Evolutionary conservation across 53 echinoderm and acorn worm species (phyloP), one percentile per base, ranked within the genome.

Genomic region (Antedon mediterranea): DNA sequence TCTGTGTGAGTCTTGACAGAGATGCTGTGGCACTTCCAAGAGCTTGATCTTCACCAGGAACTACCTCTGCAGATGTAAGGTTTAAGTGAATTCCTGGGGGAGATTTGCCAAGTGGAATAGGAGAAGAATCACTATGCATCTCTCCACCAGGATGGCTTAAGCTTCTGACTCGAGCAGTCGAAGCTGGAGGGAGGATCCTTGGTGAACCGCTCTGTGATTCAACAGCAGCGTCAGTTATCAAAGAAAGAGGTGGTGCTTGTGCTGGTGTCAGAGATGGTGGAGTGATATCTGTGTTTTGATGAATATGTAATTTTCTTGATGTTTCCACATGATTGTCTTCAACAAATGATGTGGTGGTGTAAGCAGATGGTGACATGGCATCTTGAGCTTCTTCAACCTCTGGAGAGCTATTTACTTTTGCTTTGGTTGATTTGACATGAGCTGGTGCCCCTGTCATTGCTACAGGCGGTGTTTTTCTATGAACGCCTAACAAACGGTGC

Each of bases 311-410:
- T 37, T 37, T 37, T 37, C 11, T 11, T 37, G 37, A 37, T 37
- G 37, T 4, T 37, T n/a, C n/a, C n/a, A 37, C 4, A 37, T 37
- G 37, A 37, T 6, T 37, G 37, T 37, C 11, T 37, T 37, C 37
- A 37, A 37, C 37, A 11, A 37, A 37, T 37, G 37, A 37, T 37
- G 37, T 37, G 4, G 37, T 37, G 37, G 37, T 37, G 73, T 85
- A 93, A 1, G 93, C 93, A 28, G 93, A 90, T 14, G 89, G 94
- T 13, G 91, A 87, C 31, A 89, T 84, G 29, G 91, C 94, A 43
- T 94, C 94, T 13, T 89, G 87, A 71, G 91, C 94, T 71, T 94
- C 79, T 31, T 94, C 94, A 32, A 94, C 81, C 43, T 91, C 91
- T 29, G 94, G 91, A 15, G 89, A 91, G 42, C 82, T 28, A 20